Evolutionary conservation across 2,888 invertebrate species (phyloP).

Genomic region (Nezara viridula): DNA sequence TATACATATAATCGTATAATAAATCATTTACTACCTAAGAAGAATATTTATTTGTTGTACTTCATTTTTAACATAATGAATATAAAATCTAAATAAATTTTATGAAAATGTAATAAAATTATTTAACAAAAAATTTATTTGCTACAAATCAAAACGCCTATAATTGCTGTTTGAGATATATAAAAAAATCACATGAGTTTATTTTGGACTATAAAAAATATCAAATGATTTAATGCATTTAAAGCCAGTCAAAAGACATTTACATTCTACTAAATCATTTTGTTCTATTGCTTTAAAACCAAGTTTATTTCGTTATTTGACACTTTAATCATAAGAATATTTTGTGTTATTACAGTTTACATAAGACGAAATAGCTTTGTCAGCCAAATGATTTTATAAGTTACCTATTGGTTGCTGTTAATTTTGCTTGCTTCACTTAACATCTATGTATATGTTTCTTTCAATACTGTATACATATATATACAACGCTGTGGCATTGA

Average conservation of each 20-base stretch:
- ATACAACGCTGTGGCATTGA: conserved; percentile 52
- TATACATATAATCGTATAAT: no score
- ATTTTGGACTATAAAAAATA: neutral
- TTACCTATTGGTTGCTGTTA: neutral
- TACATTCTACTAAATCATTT: conserved; percentile 36
- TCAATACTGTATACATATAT: conserved; percentile 18
- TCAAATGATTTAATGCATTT: neutral
- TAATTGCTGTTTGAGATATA: no score
- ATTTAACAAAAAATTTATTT: no score
- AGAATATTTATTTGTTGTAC: no score
- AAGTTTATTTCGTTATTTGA: neutral
- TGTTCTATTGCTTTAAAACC: neutral
- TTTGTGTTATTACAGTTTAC: neutral
- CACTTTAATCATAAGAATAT: neutral
- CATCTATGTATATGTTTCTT: conserved; percentile 7
- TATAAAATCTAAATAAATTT: no score
- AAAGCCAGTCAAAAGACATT: neutral
- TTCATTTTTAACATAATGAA: no score
- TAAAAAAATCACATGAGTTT: no score
- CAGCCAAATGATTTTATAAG: conserved; percentile 38
- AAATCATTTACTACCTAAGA: no score
- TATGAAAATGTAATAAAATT: no score
- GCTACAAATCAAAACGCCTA: no score
- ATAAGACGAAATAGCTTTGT: conserved; percentile 1
- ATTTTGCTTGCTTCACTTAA: conserved; percentile 32